Base-by-base conservation (phyloP, 2,888 invertebrate genomes). In the Entomobrya proxima region DNA sequence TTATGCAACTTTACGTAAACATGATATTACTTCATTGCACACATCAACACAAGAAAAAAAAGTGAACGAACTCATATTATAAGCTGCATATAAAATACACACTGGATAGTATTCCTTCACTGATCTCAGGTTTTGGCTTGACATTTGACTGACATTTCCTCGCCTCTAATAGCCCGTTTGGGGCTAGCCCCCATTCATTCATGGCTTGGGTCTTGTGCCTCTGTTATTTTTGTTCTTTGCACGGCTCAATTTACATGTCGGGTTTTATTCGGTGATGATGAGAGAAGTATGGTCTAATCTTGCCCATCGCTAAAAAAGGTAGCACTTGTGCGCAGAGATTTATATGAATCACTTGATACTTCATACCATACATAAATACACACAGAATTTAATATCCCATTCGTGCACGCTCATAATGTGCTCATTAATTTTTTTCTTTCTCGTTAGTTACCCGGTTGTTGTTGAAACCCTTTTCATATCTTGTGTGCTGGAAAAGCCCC, bases 121-220 rank as follows among this genome's bases (percentile, higher is more conserved):
- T 47, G 37, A 18, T 11, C 21, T 35, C 47, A 47, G 24, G 32
- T 61, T 50, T 58, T 84, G 81, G 77, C 77, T 86, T 90, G 90
- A 90, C 90, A 90, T 90, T 90, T 90, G 90, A 88, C 90, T 90
- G 90, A 89, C 90, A 90, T 90, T 90, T 90, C 88, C 79, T 89
- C 89, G 90, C 90, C 90, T 90, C 90, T 90, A 90, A 90, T 89
- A 88, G 88, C 88, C 88, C 88, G 89, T 90, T 90, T 90, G 88
- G 89, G 90, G 90, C 86, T 85, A 88, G 81, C 80, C 85, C 37
- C 15, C 55, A 81, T 76, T 55, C 58, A 55, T 69, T 80, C 40
- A 35, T 44, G 21, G 52, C 40, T 27, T 24, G 11, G 58, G n/a
- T 35, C 21, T 47, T 13, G 3, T 47, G 13, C 13, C 47, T 13